Evolutionary conservation across 2,888 invertebrate genomes (phyloP), one percentile per base, ranked within the genome.

Genomic region (Sesia bembeciformis): DNA sequence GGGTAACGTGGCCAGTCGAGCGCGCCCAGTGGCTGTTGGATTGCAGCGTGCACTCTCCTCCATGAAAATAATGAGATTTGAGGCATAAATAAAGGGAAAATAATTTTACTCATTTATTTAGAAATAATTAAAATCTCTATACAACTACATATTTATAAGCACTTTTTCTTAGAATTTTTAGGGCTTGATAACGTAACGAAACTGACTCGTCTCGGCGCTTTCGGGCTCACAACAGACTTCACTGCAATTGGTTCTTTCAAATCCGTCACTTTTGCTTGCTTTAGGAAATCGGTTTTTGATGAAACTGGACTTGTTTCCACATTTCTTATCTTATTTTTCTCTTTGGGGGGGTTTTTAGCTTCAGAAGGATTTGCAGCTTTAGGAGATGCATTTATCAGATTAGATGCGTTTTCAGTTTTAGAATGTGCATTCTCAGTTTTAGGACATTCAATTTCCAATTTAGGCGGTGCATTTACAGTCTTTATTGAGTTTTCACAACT

Each of bases 121-220:
- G 42, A 7, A 42, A 6, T 42, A 5, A 42, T 6, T 42, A 42
- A 7, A 42, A 42, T 6, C 42, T 7, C 42, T 42, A 42, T 42
- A 42, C 5, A 42, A 42, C 42, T 42, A 42, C 42, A 42, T 42
- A 7, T 42, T 42, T 42, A 42, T 42, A 23, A 6, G 6, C 46
- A 46, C 23, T 79, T 84, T 64, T 92, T 92, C 70, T 93, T 94
- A 66, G 90, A 90, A 58, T 91, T 92, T 76, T 94, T 95, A 51
- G 95, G 95, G 68, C 95, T 95, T 3, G 95, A 94, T 43, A 96
- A 79, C 1, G 95, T 95, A 39, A 94, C 94, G 55, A 96, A 91
- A 60, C 92, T 91, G 4, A 95, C 94, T 60, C 95, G 80, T 23
- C 95, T 76, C 0, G 94, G 94, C 0, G 92, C 92, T 74, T 91